Evolutionary conservation across 2,888 invertebrate species (phyloP), one percentile per base, ranked within the genome.

Genomic region (Meta bourneti): DNA sequence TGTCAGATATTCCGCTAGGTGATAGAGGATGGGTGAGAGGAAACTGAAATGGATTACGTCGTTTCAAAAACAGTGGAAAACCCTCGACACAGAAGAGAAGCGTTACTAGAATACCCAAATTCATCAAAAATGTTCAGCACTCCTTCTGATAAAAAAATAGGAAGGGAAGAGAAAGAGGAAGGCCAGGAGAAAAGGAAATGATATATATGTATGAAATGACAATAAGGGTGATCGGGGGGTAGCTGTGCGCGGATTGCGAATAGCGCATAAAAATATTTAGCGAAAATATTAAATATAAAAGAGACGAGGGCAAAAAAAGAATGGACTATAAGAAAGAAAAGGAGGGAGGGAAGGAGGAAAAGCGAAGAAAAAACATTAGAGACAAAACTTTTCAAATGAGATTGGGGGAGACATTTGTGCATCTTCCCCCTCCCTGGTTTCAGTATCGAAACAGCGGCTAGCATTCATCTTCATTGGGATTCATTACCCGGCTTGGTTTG

Each of bases 301-400:
- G 52, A 16, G 70, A 52, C 16, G 71, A 20, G 54, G 34, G 34
- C 52, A 80, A 84, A 79, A 90, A 90, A 49, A 75, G 51, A 82
- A 81, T 82, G 83, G 71, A 81, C 79, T 71, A 77, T 83, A 74
- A 90, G 49, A 84, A 87, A 86, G 20, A 86, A 81, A 86, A 77
- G 72, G 78, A 87, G 81, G 61, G 75, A 85, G 72, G 89, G 82
- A 83, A 88, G 78, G 49, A 83, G 84, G 52, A 61, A 84, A 75
- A 84, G 72, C 88, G 78, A 61, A 83, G 84, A 34, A 61, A 84
- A 75, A 84, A 78, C 88, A 89, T 80, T 84, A 90, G 75, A 85
- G 85, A 85, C 90, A 90, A 87, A 91, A 91, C 91, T 91, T 91
- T 91, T 91, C 91, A 91, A 91, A 91, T 91, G 87, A 91, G 91